A percentile compares a stretch with the other conserved stretches of the same genome.
These are phyloP conservation scores for Gymnothorax javanicus DNA, from an alignment of 2,797 vertebrate genomes.

Conservation along the genomic window DNA sequence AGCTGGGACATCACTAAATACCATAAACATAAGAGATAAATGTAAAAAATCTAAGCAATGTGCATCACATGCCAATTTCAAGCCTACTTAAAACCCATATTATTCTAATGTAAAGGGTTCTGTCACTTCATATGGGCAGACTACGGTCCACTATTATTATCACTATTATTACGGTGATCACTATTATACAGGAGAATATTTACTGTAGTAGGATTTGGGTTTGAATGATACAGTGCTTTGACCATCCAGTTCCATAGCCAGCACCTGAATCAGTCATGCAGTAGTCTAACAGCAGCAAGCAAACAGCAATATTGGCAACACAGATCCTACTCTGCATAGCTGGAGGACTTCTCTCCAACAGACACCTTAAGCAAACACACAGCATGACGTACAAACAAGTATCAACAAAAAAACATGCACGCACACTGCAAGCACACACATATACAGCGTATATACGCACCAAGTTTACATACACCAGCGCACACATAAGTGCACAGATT, in stretches of 20 bases:
- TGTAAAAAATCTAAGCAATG: background rate
- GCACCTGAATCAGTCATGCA: background rate
- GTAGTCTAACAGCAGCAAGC: background rate
- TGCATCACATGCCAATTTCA: background rate
- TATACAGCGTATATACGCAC: background rate
- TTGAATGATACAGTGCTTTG: background rate
- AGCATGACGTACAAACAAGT: slow-evolving; percentile 3
- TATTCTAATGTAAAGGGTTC: background rate
- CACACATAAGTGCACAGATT: background rate
- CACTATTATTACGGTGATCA: too few relatives aligned
- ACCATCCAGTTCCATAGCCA: background rate
- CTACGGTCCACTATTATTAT: too few relatives aligned
- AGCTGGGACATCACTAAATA: background rate
- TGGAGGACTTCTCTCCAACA: background rate
- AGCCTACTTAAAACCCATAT: background rate
- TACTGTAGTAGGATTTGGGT: background rate
- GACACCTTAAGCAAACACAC: slow-evolving; percentile 18
- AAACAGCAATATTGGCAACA: background rate
- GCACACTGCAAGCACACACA: background rate
- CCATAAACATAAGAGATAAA: background rate
- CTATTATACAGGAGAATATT: background rate
- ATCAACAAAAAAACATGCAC: background rate
- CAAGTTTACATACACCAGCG: background rate
- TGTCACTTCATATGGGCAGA: background rate
- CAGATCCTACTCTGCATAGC: background rate